Base-by-base conservation (phyloP, 2,888 invertebrate genomes). In the Sinohyriopsis cumingii region DNA sequence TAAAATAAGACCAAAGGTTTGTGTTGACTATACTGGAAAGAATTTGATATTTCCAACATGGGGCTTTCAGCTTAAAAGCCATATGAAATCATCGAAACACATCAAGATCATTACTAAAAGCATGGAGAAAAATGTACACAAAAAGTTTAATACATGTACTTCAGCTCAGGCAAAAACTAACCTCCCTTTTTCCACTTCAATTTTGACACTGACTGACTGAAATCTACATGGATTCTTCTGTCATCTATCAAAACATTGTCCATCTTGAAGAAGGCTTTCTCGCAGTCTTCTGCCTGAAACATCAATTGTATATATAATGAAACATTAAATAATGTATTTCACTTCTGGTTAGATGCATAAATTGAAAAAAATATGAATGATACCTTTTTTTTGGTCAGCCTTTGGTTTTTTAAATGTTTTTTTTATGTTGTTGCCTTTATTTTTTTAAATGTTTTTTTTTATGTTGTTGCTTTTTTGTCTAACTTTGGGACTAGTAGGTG, bases 201-300 rank as follows among this genome's bases (percentile, higher is more conserved):
- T 91, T 98, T 98, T 3, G 99, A 94, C 0, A 99, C 99, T 64
- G 98, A 98, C 90, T 99, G 99, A 77, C 98, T 98, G 91, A 99
- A 99, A 91, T 99, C 99, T 0, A 99, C 99, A 91, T 99, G 99
- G 86, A 99, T 99, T 77, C 99, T 92, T 45, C 99, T 92, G 89
- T 99, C 99, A 91, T 99, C 99, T 84, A 99, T 99, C 9, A 99
- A 91, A 0, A 99, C 99, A 92, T 99, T 99, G 89, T 99, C 99
- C 99, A 99, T 99, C 92, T 99, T 99, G 87, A 99, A 98, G 90
- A 96, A 99, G 1, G 99, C 99, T 83, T 95, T 95, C 91, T 99
- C 99, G 91, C 99, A 99, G 67, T 90, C 88, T 78, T 92, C 89
- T 65, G 87, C 83, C 89, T 91, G 77, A 63, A 85, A 77, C 69